Evolutionary conservation across 2,888 invertebrate genomes (phyloP).

Genomic region (Lasioglossum leucozonium): DNA sequence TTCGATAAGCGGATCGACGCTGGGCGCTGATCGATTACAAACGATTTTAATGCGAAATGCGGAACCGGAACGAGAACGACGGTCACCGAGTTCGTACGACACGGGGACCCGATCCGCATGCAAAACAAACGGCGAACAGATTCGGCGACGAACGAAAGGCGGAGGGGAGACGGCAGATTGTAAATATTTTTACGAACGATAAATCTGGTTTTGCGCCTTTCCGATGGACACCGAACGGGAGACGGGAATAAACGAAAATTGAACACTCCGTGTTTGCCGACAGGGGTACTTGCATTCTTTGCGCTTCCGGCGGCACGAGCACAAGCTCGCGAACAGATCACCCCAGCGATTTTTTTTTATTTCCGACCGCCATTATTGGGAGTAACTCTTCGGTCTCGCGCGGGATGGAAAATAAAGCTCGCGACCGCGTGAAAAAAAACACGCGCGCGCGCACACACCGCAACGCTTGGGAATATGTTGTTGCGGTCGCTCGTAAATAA

Average conservation of each 20-base stretch:
- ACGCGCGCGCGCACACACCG: no score
- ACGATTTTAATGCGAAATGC: not conserved
- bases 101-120: not conserved
- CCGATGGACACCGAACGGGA: not conserved
- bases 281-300: not conserved
- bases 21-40: not conserved
- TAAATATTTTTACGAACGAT: constrained; percentile 22
- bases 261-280: not conserved
- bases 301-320: not conserved
- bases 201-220: not conserved
- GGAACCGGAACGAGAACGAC: not conserved
- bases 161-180: not conserved
- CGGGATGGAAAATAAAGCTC: not conserved
- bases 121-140: not conserved
- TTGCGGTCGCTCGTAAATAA: constrained; percentile 1
- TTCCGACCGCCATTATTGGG: constrained; percentile 6
- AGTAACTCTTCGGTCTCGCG: not conserved
- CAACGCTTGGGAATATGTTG: not conserved
- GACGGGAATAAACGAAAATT: constrained; percentile 13
- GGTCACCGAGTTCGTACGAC: not conserved
- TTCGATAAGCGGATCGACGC: constrained; percentile 13
- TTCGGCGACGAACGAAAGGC: not conserved
- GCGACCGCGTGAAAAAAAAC: not conserved
- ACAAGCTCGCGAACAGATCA: not conserved
- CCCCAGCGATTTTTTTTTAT: not conserved